A percentile compares a stretch with the other conserved stretches of the same genome.
Evolutionary conservation across 2,888 invertebrate genomes (phyloP).

Genomic region (Coecobrya sp.): DNA sequence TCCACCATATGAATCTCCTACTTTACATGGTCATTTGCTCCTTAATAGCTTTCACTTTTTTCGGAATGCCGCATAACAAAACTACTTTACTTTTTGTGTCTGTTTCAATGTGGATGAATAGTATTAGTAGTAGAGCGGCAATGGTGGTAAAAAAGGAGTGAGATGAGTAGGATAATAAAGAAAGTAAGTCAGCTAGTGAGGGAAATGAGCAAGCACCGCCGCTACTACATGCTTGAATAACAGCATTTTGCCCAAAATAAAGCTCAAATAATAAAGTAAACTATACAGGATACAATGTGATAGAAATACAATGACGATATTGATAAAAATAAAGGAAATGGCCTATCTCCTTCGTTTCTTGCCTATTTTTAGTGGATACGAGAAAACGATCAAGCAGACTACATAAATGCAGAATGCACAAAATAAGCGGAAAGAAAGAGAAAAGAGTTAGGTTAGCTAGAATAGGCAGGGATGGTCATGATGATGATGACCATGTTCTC

Average conservation of each 20-base stretch:
- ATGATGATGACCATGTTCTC: constrained; percentile 3
- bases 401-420: background rate
- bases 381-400: background rate
- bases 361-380: background rate
- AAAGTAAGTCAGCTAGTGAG: constrained; percentile 47
- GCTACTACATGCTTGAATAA: background rate
- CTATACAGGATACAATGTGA: background rate
- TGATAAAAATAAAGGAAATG: constrained; percentile 38
- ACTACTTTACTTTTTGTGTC: constrained; percentile 16
- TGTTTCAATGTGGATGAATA: background rate
- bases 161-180: constrained; percentile 42
- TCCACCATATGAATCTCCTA: constrained; percentile 61
- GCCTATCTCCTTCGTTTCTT: constrained; percentile 19
- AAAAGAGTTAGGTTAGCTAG: constrained; percentile 25
- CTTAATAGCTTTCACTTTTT: constrained; percentile 62
- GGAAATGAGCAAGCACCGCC: constrained; percentile 23
- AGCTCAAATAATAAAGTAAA: background rate
- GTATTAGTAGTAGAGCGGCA: background rate
- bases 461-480: constrained; percentile 1
- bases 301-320: constrained; percentile 47
- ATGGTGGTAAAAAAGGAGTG: constrained; percentile 25
- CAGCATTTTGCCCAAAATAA: background rate
- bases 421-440: background rate
- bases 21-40: constrained; percentile 59
- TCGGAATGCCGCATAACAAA: constrained; percentile 41